Base-by-base conservation (phyloP, 2,888 invertebrate species). In the Spicauda simplicius region DNA sequence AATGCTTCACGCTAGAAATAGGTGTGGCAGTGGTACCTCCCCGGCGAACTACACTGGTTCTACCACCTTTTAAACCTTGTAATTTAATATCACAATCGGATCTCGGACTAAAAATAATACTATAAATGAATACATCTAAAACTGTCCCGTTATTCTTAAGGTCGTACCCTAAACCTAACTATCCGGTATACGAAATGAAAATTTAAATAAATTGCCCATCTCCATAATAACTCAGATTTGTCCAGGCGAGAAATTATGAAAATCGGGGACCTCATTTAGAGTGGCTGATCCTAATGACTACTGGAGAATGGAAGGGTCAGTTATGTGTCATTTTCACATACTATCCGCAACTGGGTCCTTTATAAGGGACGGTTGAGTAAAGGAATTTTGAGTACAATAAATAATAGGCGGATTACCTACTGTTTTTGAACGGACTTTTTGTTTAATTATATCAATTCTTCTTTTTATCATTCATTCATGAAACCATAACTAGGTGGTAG, bases 211-310 rank as follows among this genome's bases (percentile, higher is more conserved):
- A 57, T 64, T 14, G 20, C 12, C n/a, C 30, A 41, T 64, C 18
- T 64, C n/a, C 25, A 33, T 52, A 33, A 58, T 64, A 57, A 57
- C 37, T 33, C 37, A 64, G 37, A 58, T 52, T 57, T 18, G 30
- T 56, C 50, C 20, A 16, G 41, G 12, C 37, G 48, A 57, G 64
- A 45, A 64, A 64, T 64, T 64, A 64, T 64, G 52, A 64, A 58
- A 64, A 64, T 64, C 48, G 37, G 50, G 25, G 16, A 45, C 52
- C 52, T 64, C 57, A 64, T 64, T 64, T 52, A 41, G 56, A 12
- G 25, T 57, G 14, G 56, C 45, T 33, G 37, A 52, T 20, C 52
- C 56, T 56, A 52, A 64, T 56, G 57, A 56, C 56, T 48, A 50
- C 48, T 56, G 56, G 48, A 30, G 45, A 45, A 45, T 45, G n/a